Base-by-base conservation (phyloP, 1,140 invertebrate species). In the Thaumetopoea pityocampa region DNA sequence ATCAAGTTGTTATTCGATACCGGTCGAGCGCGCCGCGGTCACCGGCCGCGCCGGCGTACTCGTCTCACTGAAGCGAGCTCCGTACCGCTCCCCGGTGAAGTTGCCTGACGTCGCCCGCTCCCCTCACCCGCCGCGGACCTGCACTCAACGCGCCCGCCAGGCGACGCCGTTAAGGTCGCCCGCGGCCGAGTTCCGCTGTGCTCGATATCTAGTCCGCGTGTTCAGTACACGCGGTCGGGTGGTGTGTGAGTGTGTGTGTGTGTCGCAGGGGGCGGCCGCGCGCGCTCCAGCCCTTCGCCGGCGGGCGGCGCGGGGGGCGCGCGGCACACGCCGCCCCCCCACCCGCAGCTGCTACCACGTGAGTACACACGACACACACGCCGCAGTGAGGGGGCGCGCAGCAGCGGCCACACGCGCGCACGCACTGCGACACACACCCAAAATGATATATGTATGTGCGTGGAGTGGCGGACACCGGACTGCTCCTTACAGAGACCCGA, bases 241-340 rank as follows among this genome's bases (percentile, higher is more conserved):
- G 14, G 14, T 11, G 14, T 27, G 2, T n/a, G 3, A 12, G 14
- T 29, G 3, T 16, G 27, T 15, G 7, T 8, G 11, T 5, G 2
- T 2, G 3, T 29, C 16, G 12, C 27, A 15, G 14, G 14, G 6
- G 2, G 2, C 7, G 4, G 12, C n/a, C 18, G 34, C 7, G 18
- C 30, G 9, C 15, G 30, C 8, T 12, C 29, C 1, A 7, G 35
- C 16, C 29, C 30, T 10, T 20, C 46, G 1, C 47, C 32, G 22
- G 6, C 28, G 11, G 10, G 10, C 7, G 16, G 18, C 4, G 23
- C 1, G 1, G 16, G 16, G 19, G 19, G 7, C 23, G 22, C 9
- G 18, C 32, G 30, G 3, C 11, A 6, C 1, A 1, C 15, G 6
- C 30, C 15, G 15, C 30, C 41, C 8, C 24, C 24, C 15, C 15